Evolutionary conservation across 2,888 invertebrate species (phyloP).

Genomic region (Polia nebulosa): DNA sequence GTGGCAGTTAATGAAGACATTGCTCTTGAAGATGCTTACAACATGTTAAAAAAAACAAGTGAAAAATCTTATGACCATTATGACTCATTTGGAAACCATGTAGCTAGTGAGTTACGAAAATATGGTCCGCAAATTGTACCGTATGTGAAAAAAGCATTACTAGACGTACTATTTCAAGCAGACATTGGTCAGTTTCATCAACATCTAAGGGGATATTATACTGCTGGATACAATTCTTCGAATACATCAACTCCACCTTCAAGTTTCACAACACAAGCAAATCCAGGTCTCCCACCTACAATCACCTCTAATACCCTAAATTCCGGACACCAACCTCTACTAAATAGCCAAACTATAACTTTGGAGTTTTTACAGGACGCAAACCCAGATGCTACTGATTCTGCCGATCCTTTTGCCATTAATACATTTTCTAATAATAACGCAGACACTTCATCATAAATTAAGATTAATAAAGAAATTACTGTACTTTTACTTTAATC

Average conservation of each 20-base stretch:
- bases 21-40: too few species aligned
- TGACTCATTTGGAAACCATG: slow-evolving; percentile 10
- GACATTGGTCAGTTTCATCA: background rate
- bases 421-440: slow-evolving; percentile 1
- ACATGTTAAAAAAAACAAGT: slow-evolving; percentile 1
- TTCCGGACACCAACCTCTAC: too few species aligned
- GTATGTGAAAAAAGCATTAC: slow-evolving; percentile 5
- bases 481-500: slow-evolving; percentile 4
- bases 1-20: background rate
- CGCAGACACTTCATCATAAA: background rate
- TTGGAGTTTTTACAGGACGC: too few species aligned
- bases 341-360: too few species aligned
- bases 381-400: background rate
- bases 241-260: slow-evolving; percentile 1
- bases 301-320: too few species aligned
- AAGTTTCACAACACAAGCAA: background rate
- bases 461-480: slow-evolving; percentile 1
- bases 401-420: slow-evolving; percentile 5
- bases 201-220: too few species aligned
- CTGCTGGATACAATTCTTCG: too few species aligned
- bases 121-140: slow-evolving; percentile 6
- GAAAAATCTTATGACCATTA: slow-evolving; percentile 4
- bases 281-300: too few species aligned
- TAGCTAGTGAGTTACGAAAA: slow-evolving; percentile 4
- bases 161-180: slow-evolving; percentile 2